These are phyloP conservation scores for Oscheius sp. DNA, from an alignment of 2,888 invertebrate genomes.

Conservation along the genomic window DNA sequence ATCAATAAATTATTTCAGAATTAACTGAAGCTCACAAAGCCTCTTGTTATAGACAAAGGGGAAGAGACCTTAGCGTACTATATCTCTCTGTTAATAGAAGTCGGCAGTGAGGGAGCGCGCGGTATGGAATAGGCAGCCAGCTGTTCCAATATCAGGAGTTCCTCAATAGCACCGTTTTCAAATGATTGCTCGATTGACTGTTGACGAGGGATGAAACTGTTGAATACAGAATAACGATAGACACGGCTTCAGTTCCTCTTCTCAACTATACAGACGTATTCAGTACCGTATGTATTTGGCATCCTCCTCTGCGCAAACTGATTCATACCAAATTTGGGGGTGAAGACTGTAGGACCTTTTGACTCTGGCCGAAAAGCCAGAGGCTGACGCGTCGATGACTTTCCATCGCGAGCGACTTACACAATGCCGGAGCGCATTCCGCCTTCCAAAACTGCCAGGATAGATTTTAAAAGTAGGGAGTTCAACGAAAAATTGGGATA, in stretches of 20 bases:
- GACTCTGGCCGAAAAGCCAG: constrained; percentile 26
- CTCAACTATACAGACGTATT: background rate
- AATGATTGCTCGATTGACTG: constrained; percentile 10
- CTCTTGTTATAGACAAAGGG: too few species aligned
- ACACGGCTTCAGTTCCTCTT: background rate
- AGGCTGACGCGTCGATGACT: constrained; percentile 25
- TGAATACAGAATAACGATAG: background rate
- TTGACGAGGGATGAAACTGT: background rate
- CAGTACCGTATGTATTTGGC: background rate
- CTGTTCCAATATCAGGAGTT: constrained; percentile 23
- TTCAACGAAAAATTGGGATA: too few species aligned
- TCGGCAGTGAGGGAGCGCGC: constrained; percentile 15
- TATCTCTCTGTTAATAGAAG: constrained; percentile 14
- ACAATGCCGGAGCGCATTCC: constrained; percentile 30
- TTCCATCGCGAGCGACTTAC: constrained; percentile 21
- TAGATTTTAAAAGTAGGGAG: too few species aligned
- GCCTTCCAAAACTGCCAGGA: constrained; percentile 6
- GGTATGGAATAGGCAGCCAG: constrained; percentile 26
- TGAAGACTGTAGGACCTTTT: constrained; percentile 30
- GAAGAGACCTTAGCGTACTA: background rate
- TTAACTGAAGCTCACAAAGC: too few species aligned
- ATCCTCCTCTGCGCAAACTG: constrained; percentile 11
- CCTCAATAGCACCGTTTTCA: constrained; percentile 25
- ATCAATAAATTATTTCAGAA: too few species aligned
- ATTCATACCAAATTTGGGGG: constrained; percentile 22